Evolutionary conservation across 1,140 invertebrate genomes (phyloP), one percentile per base, ranked within the genome.

Genomic region (Tetramorium parvispinum): DNA sequence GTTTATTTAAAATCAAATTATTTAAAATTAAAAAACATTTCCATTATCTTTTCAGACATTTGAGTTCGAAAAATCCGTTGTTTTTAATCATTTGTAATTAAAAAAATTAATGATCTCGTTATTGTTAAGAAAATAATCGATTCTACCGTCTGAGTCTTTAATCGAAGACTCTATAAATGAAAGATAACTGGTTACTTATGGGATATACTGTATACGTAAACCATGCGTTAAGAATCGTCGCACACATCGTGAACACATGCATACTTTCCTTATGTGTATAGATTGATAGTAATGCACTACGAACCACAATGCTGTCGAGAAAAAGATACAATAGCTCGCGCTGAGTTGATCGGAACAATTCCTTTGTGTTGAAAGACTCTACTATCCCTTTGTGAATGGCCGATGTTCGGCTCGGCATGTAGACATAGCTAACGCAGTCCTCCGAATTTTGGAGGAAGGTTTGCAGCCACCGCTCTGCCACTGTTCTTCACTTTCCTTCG

Each of bases 271-370:
- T 27, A 16, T 10, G 68, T 49, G 24, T 59, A n/a, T 83, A 83
- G 79, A 40, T 85, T 59, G 73, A 65, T 53, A 40, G 82, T 65
- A 85, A 85, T 27, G 21, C 55, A 61, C 21, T 76, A 55, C 63
- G 76, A 78, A 91, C 81, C 65, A 75, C 85, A 65, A 85, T 83
- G 76, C 85, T 32, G 32, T 57, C 40, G 61, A 81, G 66, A 71
- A 53, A 11, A 73, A 49, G 55, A n/a, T 78, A 75, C 73, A 85
- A 87, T 90, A 87, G 61, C 46, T 68, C 51, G 73, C 59, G 57
- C 68, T 57, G 77, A 89, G 90, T 89, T 86, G 89, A 91, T 89
- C 88, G 79, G 68, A 88, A 83, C 85, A 79, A 85, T 68, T 89
- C 73, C 85, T 89, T 86, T 87, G 78, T 88, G 78, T 16, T 59